Base-by-base conservation (phyloP, 2,888 invertebrate species). In the Netelia virgata region DNA sequence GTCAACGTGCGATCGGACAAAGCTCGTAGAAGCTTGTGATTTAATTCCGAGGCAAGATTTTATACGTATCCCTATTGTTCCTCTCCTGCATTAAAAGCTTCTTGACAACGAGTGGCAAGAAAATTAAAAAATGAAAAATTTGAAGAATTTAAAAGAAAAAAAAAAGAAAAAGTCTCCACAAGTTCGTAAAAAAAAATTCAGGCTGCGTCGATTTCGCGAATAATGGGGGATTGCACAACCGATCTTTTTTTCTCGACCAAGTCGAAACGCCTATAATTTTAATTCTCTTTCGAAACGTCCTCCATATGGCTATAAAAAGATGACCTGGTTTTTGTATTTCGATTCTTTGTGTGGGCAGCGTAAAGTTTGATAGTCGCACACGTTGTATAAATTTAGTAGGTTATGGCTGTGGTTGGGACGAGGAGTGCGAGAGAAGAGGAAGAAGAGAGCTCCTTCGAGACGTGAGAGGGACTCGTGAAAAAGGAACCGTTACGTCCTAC, bases 381-480 rank as follows among this genome's bases (percentile, higher is more conserved):
- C 82, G 86, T 85, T 87, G 86, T 90, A 88, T 86, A 87, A 86
- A 87, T 89, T 91, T 90, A 91, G 90, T 91, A 90, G 91, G 91
- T 91, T 91, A 91, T 55, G 11, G 89, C 89, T 89, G 90, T 89
- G 90, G 90, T 85, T 88, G 89, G 85, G 84, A 84, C 81, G n/a
- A 11, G 55, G 11, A 55, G 14, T 9, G 23, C 50, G 20, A 50
- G n/a, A 55, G 1, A 16, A 36, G 69, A 66, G 20, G 63, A 55
- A 23, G 53, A 55, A 53, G 72, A 41, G 57, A 57, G 14, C 61
- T 61, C 69, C 68, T 50, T 68, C 36, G 36, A 69, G 36, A 69
- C 28, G 55, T n/a, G 28, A 47, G 50, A 50, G 47, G 47, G 10
- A 50, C 36, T 20, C 43, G 47, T 10, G 57, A 57, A 18, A 57